Evolutionary conservation across 2,888 invertebrate genomes (phyloP).

Genomic region (Apotomis capreana): DNA sequence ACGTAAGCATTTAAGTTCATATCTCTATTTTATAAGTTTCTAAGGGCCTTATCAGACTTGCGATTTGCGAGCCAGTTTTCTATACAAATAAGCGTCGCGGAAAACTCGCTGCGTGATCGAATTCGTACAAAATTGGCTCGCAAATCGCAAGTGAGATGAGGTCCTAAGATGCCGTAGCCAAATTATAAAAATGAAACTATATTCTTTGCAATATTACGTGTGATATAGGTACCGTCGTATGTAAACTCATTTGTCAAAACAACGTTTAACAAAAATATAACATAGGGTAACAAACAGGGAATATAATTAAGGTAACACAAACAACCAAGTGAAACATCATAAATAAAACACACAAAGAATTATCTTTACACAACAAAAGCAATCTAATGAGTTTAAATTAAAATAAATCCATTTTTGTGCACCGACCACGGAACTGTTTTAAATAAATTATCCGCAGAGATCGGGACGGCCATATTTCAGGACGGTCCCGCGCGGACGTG

Average conservation of each 20-base stretch:
- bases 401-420: slow-evolving; percentile 39
- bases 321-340: slow-evolving; percentile 7
- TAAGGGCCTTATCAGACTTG: too few relatives aligned
- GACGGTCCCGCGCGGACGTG: slow-evolving; percentile 57
- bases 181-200: too few relatives aligned
- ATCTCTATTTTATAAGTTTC: too few relatives aligned
- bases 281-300: not conserved
- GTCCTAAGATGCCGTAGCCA: too few relatives aligned
- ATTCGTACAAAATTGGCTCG: too few relatives aligned
- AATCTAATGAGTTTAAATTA: slow-evolving; percentile 41
- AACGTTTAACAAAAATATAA: slow-evolving; percentile 3
- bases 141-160: too few relatives aligned
- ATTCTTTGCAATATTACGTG: too few relatives aligned
- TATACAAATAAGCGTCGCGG: too few relatives aligned
- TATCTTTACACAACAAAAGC: slow-evolving; percentile 30
- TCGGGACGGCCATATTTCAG: slow-evolving; percentile 65
- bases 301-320: not conserved
- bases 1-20: too few relatives aligned
- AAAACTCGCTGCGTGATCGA: too few relatives aligned
- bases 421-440: slow-evolving; percentile 49
- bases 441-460: slow-evolving; percentile 64
- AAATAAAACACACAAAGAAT: slow-evolving; percentile 18
- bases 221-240: not conserved
- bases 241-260: not conserved
- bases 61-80: too few relatives aligned